Conservation (phyloP, 2,888 invertebrate genomes). For the Nomada hirtipes region DNA sequence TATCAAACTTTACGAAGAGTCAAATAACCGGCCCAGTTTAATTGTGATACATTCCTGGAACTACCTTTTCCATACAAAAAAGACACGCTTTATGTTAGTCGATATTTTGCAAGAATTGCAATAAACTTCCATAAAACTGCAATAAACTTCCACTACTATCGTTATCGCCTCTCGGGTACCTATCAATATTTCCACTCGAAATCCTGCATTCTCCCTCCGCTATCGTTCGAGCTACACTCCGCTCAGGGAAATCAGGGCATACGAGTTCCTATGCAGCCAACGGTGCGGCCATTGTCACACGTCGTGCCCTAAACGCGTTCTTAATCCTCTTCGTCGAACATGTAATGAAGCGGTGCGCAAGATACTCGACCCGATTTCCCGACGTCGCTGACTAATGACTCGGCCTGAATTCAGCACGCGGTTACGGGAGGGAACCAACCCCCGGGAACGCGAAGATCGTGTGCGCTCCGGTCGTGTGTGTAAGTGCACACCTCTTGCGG, state of each 20-base stretch:
- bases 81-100: too few species aligned
- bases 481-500: slow-evolving; percentile 14
- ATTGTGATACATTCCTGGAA: too few species aligned
- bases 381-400: slow-evolving; percentile 57
- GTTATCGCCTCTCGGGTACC: background rate
- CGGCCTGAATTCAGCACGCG: slow-evolving; percentile 55
- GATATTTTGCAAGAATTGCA: background rate
- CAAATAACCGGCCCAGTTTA: too few species aligned
- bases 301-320: slow-evolving; percentile 48
- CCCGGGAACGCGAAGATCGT: slow-evolving; percentile 29
- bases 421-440: slow-evolving; percentile 41
- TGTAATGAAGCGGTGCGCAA: slow-evolving; percentile 66
- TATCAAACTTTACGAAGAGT: too few species aligned
- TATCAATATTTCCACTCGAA: slow-evolving; percentile 28
- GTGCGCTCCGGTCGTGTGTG: background rate
- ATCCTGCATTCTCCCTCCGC: background rate
- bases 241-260: slow-evolving; percentile 28
- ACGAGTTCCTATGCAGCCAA: slow-evolving; percentile 33
- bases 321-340: slow-evolving; percentile 52
- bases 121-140: slow-evolving; percentile 9
- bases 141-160: background rate
- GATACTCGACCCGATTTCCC: slow-evolving; percentile 75
- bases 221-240: background rate
- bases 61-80: too few species aligned
- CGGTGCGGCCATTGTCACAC: slow-evolving; percentile 43